These are phyloP conservation scores for Ypsolopha sequella DNA, from an alignment of 2,888 invertebrate genomes.

Conservation along the genomic window DNA sequence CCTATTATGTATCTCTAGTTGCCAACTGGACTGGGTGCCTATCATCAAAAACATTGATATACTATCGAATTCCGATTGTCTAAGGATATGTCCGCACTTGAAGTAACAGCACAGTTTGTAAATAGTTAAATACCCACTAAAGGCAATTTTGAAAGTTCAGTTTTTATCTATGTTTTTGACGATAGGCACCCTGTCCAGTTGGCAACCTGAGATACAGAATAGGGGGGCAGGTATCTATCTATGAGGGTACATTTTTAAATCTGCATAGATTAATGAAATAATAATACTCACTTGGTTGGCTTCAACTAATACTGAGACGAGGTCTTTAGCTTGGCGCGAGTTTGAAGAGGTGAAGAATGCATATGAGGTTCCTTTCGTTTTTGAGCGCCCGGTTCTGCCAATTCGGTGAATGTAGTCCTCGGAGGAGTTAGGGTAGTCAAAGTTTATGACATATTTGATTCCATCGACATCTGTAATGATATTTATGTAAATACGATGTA, in stretches of 20 bases:
- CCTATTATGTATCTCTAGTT: no score
- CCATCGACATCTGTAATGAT: slow-evolving; percentile 89
- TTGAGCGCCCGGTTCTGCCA: slow-evolving; percentile 91
- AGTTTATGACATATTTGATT: slow-evolving; percentile 96
- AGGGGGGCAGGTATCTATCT: no score
- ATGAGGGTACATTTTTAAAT: not conserved
- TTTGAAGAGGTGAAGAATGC: slow-evolving; percentile 95
- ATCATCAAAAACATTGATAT: no score
- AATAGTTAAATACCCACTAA: no score
- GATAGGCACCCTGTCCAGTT: no score
- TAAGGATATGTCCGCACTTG: no score
- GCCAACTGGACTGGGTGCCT: no score
- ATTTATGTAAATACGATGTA: not conserved
- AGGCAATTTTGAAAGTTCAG: no score
- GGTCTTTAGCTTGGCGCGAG: slow-evolving; percentile 87
- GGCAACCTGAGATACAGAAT: no score
- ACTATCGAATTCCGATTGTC: no score
- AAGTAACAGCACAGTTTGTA: no score
- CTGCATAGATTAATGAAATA: not conserved
- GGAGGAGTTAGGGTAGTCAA: slow-evolving; percentile 95
- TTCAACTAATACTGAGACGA: slow-evolving; percentile 89
- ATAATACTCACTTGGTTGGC: slow-evolving; percentile 81
- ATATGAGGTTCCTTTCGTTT: slow-evolving; percentile 91
- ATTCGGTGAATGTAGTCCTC: slow-evolving; percentile 97
- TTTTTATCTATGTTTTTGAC: no score